Percentiles rank a stretch among this genome's conserved stretches.
phyloP scores from a whole-genome alignment of 2,797 vertebrate genomes.

The Platalea minor region DNA sequence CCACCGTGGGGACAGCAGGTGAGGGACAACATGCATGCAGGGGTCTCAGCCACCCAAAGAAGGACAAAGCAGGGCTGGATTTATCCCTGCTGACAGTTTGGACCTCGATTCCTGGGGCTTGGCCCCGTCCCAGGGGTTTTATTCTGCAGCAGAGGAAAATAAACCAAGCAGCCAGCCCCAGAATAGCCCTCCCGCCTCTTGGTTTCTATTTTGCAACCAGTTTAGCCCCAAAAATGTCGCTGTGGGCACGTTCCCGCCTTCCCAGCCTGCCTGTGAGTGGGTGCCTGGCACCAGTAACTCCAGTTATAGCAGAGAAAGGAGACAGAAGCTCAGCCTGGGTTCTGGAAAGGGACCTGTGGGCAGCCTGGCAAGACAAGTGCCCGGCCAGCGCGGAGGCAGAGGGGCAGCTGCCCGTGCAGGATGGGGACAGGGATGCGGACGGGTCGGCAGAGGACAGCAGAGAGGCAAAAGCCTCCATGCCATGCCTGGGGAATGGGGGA shows the following conservation, averaged over 20 bases:
- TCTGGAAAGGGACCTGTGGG: neutral
- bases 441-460: neutral
- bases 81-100: neutral
- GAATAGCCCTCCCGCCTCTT: neutral
- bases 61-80: neutral
- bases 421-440: neutral
- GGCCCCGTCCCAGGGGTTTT: neutral
- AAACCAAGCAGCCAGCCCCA: neutral
- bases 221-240: neutral
- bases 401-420: neutral
- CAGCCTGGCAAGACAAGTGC: neutral
- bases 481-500: fast-evolving
- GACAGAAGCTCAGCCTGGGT: neutral
- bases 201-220: neutral
- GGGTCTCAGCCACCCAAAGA: neutral
- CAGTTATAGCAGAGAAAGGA: neutral
- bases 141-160: neutral
- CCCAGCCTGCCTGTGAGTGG: neutral
- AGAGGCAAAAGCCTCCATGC: neutral
- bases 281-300: neutral
- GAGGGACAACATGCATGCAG: fast-evolving
- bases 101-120: neutral
- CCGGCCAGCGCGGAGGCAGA: fast-evolving
- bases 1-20: neutral
- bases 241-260: neutral